Percentiles rank a stretch among this genome's conserved stretches.
Evolutionary conservation across 2,797 vertebrate genomes (phyloP).

Genomic region (Squalus acanthias): DNA sequence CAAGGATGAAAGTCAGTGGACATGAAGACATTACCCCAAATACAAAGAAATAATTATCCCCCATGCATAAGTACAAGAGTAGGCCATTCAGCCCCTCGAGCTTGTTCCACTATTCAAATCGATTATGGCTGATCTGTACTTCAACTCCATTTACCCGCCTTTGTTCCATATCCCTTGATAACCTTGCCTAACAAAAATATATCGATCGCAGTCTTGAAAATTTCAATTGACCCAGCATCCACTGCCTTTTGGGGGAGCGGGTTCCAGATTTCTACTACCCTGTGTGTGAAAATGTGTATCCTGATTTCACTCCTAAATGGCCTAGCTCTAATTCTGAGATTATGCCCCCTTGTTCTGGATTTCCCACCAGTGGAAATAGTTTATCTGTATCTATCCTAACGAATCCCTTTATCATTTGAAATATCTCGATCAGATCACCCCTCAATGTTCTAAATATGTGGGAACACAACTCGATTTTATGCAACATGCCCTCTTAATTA

Average conservation of each 20-base stretch:
- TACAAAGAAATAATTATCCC: neutral
- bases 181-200: neutral
- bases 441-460: too few species aligned
- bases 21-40: neutral
- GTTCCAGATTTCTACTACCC: too few species aligned
- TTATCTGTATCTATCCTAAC: too few species aligned
- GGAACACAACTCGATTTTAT: too few species aligned
- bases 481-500: neutral
- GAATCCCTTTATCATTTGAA: too few species aligned
- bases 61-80: neutral
- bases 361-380: too few species aligned
- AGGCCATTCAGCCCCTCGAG: neutral
- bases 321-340: too few species aligned
- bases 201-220: neutral
- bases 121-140: neutral
- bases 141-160: neutral
- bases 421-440: too few species aligned
- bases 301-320: too few species aligned
- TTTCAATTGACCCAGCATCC: neutral
- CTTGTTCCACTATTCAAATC: neutral
- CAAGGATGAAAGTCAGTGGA: neutral
- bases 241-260: too few species aligned
- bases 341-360: too few species aligned
- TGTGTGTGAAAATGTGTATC: too few species aligned
- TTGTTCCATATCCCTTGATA: neutral